phyloP scores from a whole-genome alignment of 2,113 vertebrate genomes.

The Rhegmatorhina hoffmannsi region DNA sequence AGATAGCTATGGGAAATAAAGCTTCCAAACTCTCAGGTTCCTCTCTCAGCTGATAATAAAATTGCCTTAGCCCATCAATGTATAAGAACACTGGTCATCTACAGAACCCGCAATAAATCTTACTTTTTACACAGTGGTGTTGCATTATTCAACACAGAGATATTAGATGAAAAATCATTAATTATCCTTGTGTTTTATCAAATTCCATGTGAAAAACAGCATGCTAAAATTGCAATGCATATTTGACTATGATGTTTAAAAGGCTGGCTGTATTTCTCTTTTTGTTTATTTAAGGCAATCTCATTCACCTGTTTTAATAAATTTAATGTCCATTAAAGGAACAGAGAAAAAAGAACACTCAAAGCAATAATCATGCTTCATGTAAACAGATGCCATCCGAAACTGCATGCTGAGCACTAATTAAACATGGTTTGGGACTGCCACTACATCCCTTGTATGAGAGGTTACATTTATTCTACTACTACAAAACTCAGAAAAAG shows the following conservation, averaged over 20 bases:
- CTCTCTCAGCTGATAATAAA: background rate
- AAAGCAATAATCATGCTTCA: background rate
- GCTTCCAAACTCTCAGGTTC: background rate
- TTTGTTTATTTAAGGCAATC: background rate
- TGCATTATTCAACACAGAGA: background rate
- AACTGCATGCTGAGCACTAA: background rate
- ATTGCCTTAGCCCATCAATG: background rate
- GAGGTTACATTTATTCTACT: background rate
- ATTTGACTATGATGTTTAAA: background rate
- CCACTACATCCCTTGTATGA: background rate
- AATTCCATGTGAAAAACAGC: background rate
- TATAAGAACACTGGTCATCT: background rate
- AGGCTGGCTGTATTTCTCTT: background rate
- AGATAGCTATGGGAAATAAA: background rate
- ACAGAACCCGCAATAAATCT: background rate
- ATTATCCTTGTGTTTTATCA: background rate
- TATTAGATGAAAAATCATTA: background rate
- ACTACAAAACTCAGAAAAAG: background rate
- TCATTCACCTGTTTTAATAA: background rate
- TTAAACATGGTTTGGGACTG: background rate
- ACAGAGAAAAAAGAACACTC: background rate
- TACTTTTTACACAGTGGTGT: background rate
- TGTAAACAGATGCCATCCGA: background rate
- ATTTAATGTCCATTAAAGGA: background rate
- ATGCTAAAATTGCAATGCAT: background rate